Percentiles rank a stretch among this genome's conserved stretches.
phyloP scores from a whole-genome alignment of 2,797 vertebrate species.

The Uromys caudimaculatus region DNA sequence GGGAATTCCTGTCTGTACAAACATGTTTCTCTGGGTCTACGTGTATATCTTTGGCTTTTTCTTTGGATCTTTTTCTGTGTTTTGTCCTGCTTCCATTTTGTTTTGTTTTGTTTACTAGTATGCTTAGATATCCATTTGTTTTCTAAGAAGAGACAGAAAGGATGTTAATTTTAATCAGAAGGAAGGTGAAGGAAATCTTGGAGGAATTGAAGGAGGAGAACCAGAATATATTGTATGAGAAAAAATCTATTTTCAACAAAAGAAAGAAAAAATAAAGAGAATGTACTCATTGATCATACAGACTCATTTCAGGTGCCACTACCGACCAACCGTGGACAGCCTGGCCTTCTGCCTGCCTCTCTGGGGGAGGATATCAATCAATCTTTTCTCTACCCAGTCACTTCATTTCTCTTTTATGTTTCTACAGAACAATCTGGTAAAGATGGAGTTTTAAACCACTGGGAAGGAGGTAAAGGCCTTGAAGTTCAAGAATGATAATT shows the following conservation, averaged over 20 bases:
- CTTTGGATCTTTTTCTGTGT: not conserved
- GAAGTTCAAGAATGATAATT: not conserved
- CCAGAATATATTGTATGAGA: not conserved
- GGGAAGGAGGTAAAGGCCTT: not conserved
- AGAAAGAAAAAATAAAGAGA: not conserved
- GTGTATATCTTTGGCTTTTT: not conserved
- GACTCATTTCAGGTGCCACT: not conserved
- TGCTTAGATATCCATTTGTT: not conserved
- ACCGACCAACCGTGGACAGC: not conserved
- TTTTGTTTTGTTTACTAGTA: not conserved
- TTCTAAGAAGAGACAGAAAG: not conserved
- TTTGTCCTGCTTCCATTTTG: not conserved
- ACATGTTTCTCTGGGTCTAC: not conserved
- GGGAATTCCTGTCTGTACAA: not conserved
- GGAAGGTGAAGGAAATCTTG: not conserved
- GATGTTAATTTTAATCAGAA: not conserved
- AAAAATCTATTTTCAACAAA: not conserved
- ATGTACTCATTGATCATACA: not conserved
- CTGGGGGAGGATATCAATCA: not conserved
- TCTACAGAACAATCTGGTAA: constrained; percentile 9
- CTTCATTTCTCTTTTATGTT: not conserved
- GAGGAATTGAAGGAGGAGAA: not conserved
- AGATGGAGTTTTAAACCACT: constrained; percentile 3
- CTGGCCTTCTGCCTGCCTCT: too few relatives aligned
- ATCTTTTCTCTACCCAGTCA: not conserved